phyloP scores from a whole-genome alignment of 2,113 vertebrate species.

The Epinephelus fuscoguttatus region DNA sequence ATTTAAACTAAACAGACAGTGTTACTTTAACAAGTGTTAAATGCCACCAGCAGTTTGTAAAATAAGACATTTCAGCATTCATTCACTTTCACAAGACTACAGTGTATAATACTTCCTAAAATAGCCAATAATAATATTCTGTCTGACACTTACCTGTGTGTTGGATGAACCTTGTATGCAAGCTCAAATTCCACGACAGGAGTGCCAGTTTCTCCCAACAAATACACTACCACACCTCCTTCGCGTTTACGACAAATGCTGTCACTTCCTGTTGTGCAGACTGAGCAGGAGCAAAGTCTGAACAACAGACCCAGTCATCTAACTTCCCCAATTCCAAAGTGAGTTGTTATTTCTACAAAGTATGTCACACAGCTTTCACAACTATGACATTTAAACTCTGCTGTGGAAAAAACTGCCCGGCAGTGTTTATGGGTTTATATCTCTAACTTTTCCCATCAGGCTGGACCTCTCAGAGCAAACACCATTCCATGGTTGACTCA shows the following conservation, averaged over 20 bases:
- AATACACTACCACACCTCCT: slow-evolving; percentile 19
- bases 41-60: neutral
- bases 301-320: neutral
- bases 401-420: neutral
- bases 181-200: slow-evolving; percentile 9
- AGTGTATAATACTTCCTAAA: neutral
- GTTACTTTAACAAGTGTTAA: neutral
- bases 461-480: neutral
- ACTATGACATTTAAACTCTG: neutral
- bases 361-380: neutral
- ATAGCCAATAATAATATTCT: neutral
- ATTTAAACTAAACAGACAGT: neutral
- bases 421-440: neutral
- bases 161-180: slow-evolving; percentile 1
- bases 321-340: neutral
- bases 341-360: neutral
- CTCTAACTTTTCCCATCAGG: neutral
- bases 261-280: neutral
- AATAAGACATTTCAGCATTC: neutral
- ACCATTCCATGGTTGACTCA: neutral
- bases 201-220: neutral
- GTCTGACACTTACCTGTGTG: slow-evolving; percentile 42
- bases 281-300: neutral
- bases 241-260: neutral
- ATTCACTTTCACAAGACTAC: neutral